Evolutionary conservation across 2,113 vertebrate species (phyloP).

Genomic region (Gasterosteus aculeatus): DNA sequence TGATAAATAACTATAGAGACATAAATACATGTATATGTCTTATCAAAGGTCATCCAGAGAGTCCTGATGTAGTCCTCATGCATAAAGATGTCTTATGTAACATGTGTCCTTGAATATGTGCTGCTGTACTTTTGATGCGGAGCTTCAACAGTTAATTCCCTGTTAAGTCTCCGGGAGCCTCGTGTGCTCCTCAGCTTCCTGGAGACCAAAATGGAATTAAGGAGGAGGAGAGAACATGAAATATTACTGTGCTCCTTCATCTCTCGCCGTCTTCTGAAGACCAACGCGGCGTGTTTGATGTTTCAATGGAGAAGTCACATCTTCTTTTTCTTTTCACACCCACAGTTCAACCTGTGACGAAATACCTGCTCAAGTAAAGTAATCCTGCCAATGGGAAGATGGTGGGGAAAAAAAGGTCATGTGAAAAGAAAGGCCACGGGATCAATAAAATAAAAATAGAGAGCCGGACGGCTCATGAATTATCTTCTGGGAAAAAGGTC

Average conservation of each 20-base stretch:
- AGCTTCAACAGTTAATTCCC: not conserved
- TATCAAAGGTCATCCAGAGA: not conserved
- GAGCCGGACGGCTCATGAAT: not conserved
- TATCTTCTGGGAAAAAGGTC: not conserved
- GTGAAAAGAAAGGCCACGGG: not conserved
- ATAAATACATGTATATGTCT: not conserved
- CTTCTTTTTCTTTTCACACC: not conserved
- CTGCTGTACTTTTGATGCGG: not conserved
- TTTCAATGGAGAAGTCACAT: not conserved
- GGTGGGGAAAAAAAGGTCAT: no score
- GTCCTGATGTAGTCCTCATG: not conserved
- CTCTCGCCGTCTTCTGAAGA: not conserved
- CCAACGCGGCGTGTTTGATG: not conserved
- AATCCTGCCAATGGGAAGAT: not conserved
- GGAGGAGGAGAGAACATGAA: constrained; percentile 3
- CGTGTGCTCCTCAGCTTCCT: not conserved
- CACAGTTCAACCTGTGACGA: not conserved
- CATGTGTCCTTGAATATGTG: not conserved
- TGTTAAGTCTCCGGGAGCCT: not conserved
- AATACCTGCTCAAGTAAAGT: not conserved
- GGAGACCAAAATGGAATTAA: not conserved
- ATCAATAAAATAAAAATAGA: not conserved
- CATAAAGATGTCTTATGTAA: not conserved
- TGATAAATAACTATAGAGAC: not conserved
- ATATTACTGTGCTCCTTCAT: not conserved